Conservation (phyloP, 2,888 invertebrate species). For the Keiferia lycopersicella region DNA sequence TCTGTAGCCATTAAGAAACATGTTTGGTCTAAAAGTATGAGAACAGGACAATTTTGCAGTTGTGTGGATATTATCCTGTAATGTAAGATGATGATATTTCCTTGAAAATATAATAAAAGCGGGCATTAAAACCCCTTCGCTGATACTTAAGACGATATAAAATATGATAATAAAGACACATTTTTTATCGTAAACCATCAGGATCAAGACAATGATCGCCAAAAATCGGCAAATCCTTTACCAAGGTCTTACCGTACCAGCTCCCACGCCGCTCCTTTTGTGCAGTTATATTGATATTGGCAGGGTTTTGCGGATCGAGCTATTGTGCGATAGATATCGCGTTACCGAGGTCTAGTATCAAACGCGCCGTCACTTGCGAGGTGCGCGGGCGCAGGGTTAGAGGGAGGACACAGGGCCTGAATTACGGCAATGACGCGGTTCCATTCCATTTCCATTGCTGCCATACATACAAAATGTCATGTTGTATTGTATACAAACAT, state of each 20-base stretch:
- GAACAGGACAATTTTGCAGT: too few relatives aligned
- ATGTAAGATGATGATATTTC: neutral
- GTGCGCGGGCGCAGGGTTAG: neutral
- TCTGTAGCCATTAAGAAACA: too few relatives aligned
- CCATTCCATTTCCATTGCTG: too few relatives aligned
- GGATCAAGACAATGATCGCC: conserved; percentile 6
- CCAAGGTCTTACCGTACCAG: neutral
- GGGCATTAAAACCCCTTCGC: neutral
- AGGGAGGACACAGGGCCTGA: too few relatives aligned
- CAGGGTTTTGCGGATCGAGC: conserved; percentile 50
- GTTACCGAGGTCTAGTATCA: conserved; percentile 63
- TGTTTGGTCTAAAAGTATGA: too few relatives aligned
- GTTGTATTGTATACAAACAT: too few relatives aligned
- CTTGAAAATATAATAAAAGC: neutral
- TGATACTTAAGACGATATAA: neutral
- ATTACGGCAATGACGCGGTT: too few relatives aligned
- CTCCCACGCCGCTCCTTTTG: conserved; percentile 15
- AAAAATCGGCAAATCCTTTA: conserved; percentile 17
- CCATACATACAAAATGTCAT: too few relatives aligned
- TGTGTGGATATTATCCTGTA: neutral
- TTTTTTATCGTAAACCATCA: conserved; percentile 12
- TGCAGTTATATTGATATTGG: conserved; percentile 29
- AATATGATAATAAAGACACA: conserved; percentile 4
- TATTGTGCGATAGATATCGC: conserved; percentile 59
- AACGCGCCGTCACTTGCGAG: conserved; percentile 50